Conservation (phyloP, 2,888 invertebrate species). For the Gortyna flavago region DNA sequence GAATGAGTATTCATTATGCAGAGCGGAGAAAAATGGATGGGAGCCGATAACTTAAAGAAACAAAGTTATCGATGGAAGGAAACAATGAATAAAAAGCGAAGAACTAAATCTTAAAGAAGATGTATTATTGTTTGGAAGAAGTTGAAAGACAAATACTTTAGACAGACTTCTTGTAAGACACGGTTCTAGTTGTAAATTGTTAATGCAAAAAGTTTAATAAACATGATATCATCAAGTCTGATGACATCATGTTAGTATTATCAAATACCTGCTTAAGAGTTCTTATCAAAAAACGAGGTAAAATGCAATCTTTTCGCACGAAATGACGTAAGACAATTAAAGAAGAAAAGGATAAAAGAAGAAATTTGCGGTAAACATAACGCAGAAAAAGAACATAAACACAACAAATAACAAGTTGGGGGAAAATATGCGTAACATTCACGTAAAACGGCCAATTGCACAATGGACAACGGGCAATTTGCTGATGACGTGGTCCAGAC, state of each 20-base stretch:
- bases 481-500: neutral
- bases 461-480: neutral
- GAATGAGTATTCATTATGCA: conserved; percentile 30
- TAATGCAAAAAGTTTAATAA: conserved; percentile 24
- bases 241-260: conserved; percentile 35
- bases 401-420: no score
- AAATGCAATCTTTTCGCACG: neutral
- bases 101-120: conserved; percentile 23
- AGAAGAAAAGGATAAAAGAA: no score
- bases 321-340: neutral
- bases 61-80: conserved; percentile 29
- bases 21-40: conserved; percentile 27
- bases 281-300: conserved; percentile 9
- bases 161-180: neutral
- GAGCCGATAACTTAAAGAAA: conserved; percentile 27
- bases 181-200: neutral
- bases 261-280: conserved; percentile 5
- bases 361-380: no score
- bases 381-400: no score
- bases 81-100: conserved; percentile 32
- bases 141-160: conserved; percentile 9
- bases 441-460: no score
- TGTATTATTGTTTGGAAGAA: conserved; percentile 18
- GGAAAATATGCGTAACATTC: no score
- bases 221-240: conserved; percentile 30